Conservation (phyloP, 2,113 vertebrate species). For the Microcebus tavaratra region DNA sequence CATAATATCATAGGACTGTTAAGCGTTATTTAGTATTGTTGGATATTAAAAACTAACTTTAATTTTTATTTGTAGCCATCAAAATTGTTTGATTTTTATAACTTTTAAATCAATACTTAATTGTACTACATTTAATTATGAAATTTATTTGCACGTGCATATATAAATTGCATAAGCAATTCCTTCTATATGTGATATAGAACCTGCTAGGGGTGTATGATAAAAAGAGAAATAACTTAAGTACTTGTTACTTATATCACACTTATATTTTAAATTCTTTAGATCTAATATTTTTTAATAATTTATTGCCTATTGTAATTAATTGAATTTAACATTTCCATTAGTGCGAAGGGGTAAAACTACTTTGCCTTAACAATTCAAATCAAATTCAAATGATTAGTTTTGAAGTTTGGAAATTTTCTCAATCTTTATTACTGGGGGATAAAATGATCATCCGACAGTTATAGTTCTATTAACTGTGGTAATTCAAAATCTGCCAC, state of each 20-base stretch:
- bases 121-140: background rate
- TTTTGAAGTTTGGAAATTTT: background rate
- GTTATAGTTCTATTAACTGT: background rate
- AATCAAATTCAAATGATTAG: background rate
- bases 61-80: background rate
- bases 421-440: background rate
- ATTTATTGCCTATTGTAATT: background rate
- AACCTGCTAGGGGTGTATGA: background rate
- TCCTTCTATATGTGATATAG: background rate
- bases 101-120: background rate
- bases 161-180: background rate
- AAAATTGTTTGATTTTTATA: slow-evolving; percentile 7
- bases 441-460: background rate
- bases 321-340: background rate
- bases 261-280: slow-evolving; percentile 13
- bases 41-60: background rate
- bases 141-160: background rate
- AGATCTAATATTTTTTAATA: background rate
- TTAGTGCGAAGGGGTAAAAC: background rate
- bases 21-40: background rate
- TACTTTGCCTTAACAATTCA: background rate
- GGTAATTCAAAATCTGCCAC: background rate
- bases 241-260: background rate
- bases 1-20: background rate
- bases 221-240: slow-evolving; percentile 15